Evolutionary conservation across 1,140 invertebrate species (phyloP).

Genomic region (Halesus radiatus): DNA sequence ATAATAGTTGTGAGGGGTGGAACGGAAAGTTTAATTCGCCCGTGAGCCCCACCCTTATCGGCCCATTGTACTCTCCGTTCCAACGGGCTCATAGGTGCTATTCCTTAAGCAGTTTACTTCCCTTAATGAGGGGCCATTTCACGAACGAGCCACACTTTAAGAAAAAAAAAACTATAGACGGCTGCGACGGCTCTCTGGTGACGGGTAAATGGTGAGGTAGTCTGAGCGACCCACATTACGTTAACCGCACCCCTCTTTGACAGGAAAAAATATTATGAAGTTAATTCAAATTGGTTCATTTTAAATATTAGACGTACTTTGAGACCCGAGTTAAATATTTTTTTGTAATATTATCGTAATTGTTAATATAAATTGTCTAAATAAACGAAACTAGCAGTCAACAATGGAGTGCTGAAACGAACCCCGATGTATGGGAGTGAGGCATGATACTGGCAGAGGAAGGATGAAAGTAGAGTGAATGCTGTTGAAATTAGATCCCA

Average conservation of each 20-base stretch:
- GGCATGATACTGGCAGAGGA: no score
- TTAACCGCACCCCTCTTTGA: neutral
- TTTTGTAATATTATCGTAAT: no score
- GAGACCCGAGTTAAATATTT: no score
- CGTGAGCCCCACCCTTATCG: slow-evolving; percentile 1
- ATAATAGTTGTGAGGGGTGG: neutral
- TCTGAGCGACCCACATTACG: neutral
- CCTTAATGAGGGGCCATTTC: slow-evolving; percentile 47
- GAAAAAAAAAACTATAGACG: slow-evolving; percentile 23
- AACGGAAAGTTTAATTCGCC: neutral
- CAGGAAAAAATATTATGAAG: slow-evolving; percentile 11
- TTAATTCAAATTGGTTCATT: no score
- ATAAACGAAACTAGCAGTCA: no score
- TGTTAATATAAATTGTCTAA: no score
- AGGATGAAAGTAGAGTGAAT: no score
- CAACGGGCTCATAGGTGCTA: slow-evolving; percentile 39
- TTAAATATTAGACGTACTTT: no score
- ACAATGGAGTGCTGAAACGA: no score
- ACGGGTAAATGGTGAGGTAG: neutral
- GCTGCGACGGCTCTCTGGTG: neutral
- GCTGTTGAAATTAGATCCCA: no score
- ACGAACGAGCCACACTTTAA: slow-evolving; percentile 21
- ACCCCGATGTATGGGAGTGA: no score
- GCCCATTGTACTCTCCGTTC: slow-evolving; percentile 26
- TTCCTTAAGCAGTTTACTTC: slow-evolving; percentile 49